Evolutionary conservation across 2,888 invertebrate species (phyloP), one percentile per base, ranked within the genome.

Genomic region (Andrena marginata): DNA sequence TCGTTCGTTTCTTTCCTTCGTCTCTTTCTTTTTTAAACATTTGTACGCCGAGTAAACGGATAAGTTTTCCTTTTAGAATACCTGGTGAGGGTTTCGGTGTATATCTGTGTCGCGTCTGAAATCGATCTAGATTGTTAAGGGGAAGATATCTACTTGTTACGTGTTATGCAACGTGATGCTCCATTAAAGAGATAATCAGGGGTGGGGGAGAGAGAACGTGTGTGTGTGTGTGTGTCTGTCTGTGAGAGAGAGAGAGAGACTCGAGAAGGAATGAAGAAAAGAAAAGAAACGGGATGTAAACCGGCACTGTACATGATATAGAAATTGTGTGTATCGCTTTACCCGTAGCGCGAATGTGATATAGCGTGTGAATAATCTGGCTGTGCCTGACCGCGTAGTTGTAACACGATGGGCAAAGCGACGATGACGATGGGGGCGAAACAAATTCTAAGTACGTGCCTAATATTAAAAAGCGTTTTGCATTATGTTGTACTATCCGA

Each of bases 401-500:
- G 59, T 62, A 33, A 74, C 35, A 71, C 31, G 62, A 59, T 72
- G 56, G 26, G 31, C 56, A 31, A 31, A 26, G 42, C 42, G 49
- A 62, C 13, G 26, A 31, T 16, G 42, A 42, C 16, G 13, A 42
- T 42, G 13, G 42, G 42, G 42, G 74, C 72, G 79, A 82, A 83
- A 75, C 73, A 79, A 82, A 87, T 87, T 87, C 82, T 79, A 87
- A 80, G 87, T 80, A 80, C 87, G 87, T 87, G 87, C 87, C 87
- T 87, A 85, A 86, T 49, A 56, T 56, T 56, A 5, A 29, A 56
- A 64, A 72, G 68, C 67, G 62, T 85, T 81, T 82, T 75, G 68
- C 67, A 87, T 78, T 86, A 49, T 70, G 85, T 77, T 74, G 59
- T 63, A 72, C 71, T 65, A 63, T 63, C 73, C 67, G 82, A 87